Percentiles rank a stretch among this genome's conserved stretches.
phyloP scores from a whole-genome alignment of 2,113 vertebrate species.

The Phocoena sinus region DNA sequence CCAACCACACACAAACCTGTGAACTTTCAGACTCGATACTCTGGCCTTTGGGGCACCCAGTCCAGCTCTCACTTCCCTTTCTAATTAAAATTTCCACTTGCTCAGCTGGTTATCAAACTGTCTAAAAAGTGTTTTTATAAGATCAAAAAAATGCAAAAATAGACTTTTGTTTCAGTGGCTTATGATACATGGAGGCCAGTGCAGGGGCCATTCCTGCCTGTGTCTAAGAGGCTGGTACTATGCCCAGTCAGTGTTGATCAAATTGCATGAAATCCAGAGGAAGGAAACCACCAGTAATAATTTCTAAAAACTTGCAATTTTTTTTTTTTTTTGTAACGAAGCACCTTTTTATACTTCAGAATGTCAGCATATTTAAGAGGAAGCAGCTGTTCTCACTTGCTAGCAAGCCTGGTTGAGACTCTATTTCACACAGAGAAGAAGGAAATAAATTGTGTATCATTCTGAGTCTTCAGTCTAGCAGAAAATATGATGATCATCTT shows the following conservation, averaged over 20 bases:
- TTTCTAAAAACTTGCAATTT: constrained; percentile 40
- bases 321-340: constrained; percentile 52
- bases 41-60: background rate
- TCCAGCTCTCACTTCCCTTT: background rate
- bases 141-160: background rate
- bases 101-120: background rate
- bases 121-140: background rate
- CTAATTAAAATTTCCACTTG: background rate
- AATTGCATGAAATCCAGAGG: background rate
- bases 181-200: background rate
- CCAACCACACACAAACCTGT: accelerated
- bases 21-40: background rate
- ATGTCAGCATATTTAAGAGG: constrained; percentile 62
- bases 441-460: constrained; percentile 16
- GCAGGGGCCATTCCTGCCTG: background rate
- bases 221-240: background rate
- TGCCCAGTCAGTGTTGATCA: background rate
- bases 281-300: background rate
- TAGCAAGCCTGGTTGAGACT: constrained; percentile 50
- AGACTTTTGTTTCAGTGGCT: background rate
- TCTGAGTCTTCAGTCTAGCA: constrained; percentile 25
- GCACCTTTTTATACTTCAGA: constrained; percentile 38
- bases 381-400: constrained; percentile 62
- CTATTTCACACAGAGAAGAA: constrained; percentile 10
- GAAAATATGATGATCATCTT: constrained; percentile 40